Base-by-base conservation (phyloP, 1,140 invertebrate species). In the Ooceraea biroi region DNA sequence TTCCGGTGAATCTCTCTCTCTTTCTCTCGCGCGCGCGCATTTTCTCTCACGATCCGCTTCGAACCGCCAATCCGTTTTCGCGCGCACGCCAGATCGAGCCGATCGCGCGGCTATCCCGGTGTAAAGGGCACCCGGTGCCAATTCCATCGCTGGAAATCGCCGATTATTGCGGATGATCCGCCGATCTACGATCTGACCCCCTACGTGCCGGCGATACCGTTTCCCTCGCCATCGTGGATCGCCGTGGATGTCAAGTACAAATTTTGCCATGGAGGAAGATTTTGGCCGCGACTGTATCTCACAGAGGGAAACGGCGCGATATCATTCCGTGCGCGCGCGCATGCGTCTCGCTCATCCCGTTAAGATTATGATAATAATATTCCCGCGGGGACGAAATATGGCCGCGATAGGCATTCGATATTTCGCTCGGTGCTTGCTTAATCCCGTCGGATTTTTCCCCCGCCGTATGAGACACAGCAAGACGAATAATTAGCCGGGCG, bases 311-410 rank as follows among this genome's bases (percentile, higher is more conserved):
- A 44, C 22, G 17, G 36, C 52, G 65, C 65, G 63, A 78, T 69
- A 78, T 78, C 63, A 78, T 78, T 30, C 17, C n/a, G n/a, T n/a
- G n/a, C n/a, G n/a, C n/a, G n/a, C n/a, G n/a, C n/a, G n/a, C n/a
- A n/a, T 19, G 50, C 65, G 50, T 36, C 25, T 19, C 36, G 66
- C 19, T 25, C 61, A 11, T 80, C 36, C 76, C 50, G 76, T 80
- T 80, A 80, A 57, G 76, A 58, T 80, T 71, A 80, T 69, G 65
- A 80, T 80, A 80, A 78, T 78, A 78, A 80, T 58, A 80, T 80
- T 80, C 65, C 12, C 76, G 22, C 65, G 63, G 19, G 52, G 30
- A 69, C 76, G 36, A 80, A 80, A 71, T 80, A 80, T 80, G 17
- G 52, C 17, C 50, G 76, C 12, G 65, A 80, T 80, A 71, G 76